Base-by-base conservation (phyloP, 2,888 invertebrate genomes). In the Noctua pronuba region DNA sequence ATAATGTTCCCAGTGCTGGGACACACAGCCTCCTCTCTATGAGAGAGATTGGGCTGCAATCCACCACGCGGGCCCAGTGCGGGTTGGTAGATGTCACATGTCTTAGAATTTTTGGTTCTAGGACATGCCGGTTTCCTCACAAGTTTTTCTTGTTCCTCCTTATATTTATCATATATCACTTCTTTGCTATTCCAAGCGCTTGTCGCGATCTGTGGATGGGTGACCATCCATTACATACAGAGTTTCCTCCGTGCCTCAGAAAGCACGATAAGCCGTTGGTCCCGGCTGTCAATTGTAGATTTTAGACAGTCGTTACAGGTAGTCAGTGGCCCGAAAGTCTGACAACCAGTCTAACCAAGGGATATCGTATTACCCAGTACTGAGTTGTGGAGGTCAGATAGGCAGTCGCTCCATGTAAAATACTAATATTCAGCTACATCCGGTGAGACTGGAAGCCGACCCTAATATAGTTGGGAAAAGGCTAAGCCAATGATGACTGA, bases 401-500 rank as follows among this genome's bases (percentile, higher is more conserved):
- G 55, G 55, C 55, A 55, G 55, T 55, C 13, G 13, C 13, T 55
- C 5, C n/a, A 55, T 55, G 13, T 55, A n/a, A 55, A n/a, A 55
- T 55, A 55, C 55, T 55, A n/a, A 13, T n/a, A 55, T 55, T 55
- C n/a, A n/a, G n/a, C n/a, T n/a, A n/a, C n/a, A n/a, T n/a, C n/a
- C n/a, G n/a, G n/a, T n/a, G 55, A 55, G 55, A 55, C 55, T 55
- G 55, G 5, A 55, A 55, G n/a, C n/a, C 5, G 13, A 55, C n/a
- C n/a, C n/a, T 5, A 13, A 55, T 1, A 55, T 55, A 13, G 13
- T 55, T 55, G n/a, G 55, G 55, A 55, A n/a, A n/a, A 55, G 11
- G 2, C 28, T 55, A 58, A 16, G 2, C 55, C 6, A 16, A 55
- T 16, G 58, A 31, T 13, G 6, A 64, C 89, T 86, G 88, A 99